Evolutionary conservation across 2,888 invertebrate species (phyloP), one percentile per base, ranked within the genome.

Genomic region (Zaprionus bogoriensis): DNA sequence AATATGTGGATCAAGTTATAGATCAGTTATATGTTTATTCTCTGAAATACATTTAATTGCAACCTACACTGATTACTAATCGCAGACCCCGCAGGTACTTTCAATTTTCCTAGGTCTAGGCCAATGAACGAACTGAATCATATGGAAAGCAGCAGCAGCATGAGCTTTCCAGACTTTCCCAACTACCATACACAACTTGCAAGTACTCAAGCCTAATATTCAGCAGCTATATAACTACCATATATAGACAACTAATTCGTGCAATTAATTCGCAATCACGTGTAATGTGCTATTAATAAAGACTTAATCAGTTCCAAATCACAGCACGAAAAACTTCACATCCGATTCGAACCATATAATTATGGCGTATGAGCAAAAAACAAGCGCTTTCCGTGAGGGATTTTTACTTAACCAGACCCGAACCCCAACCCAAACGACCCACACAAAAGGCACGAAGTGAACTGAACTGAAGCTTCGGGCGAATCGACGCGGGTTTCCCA

Each of bases 401-500:
- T 25, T 73, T 73, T 70, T 57, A 23, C 32, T 27, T 30, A 53
- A 27, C 50, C 38, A 47, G n/a, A 67, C 47, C 50, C 50, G 39
- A 52, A 38, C n/a, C 6, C 2, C 27, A 27, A 10, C 38, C 19
- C 38, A 39, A 10, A 39, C 58, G 57, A 44, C 58, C 60, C 36
- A 64, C 59, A 62, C 64, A 60, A 46, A 55, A 36, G 47, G 48
- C 55, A 54, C 74, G 41, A 17, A 47, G 50, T 44, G 48, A 57
- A 66, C 65, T 48, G 50, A 41, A 32, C 65, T 48, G 50, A 41
- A 32, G 65, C 59, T 68, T 59, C n/a, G 53, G 46, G 67, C 55
- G 53, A 46, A 46, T 28, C 54, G 51, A 20, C 53, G 80, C 77
- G 77, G 84, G 61, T 77, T 77, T 77, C 84, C 77, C 77, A 74